Conservation (phyloP, 2,113 vertebrate genomes). For the Embiotoca jacksoni region DNA sequence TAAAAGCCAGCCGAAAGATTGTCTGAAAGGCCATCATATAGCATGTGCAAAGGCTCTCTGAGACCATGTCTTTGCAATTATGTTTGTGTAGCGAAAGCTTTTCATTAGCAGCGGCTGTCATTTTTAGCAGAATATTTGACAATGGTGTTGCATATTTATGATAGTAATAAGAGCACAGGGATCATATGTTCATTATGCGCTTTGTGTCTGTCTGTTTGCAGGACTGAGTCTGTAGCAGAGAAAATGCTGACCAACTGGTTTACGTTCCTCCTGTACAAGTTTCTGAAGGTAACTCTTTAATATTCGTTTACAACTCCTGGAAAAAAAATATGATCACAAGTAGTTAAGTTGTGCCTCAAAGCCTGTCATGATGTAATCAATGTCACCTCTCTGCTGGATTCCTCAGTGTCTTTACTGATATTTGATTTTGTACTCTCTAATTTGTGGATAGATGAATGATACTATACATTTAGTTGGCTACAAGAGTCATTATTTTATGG, state of each 20-base stretch:
- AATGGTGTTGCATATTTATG: slow-evolving; percentile 69
- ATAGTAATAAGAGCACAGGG: slow-evolving; percentile 50
- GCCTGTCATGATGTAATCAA: background rate
- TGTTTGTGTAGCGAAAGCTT: slow-evolving; percentile 70
- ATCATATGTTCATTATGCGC: slow-evolving; percentile 53
- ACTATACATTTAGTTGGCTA: background rate
- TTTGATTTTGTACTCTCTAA: background rate
- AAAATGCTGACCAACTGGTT: slow-evolving; percentile 85
- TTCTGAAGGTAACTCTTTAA: slow-evolving; percentile 73
- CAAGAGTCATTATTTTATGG: slow-evolving; percentile 10
- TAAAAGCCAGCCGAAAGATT: slow-evolving; percentile 69
- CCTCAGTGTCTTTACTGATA: background rate
- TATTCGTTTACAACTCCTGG: background rate
- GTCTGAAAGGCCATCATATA: slow-evolving; percentile 68
- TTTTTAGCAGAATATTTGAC: slow-evolving; percentile 68
- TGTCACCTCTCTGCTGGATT: background rate
- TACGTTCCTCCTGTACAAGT: slow-evolving; percentile 82
- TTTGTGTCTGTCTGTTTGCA: slow-evolving; percentile 61
- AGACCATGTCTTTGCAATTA: slow-evolving; percentile 62
- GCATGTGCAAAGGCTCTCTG: slow-evolving; percentile 50
- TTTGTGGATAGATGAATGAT: too few species aligned
- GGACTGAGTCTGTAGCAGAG: slow-evolving; percentile 82
- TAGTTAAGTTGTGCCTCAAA: background rate
- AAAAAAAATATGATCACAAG: background rate
- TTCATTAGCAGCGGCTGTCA: slow-evolving; percentile 68